Conservation (phyloP, 2,888 invertebrate genomes). For the Trissolcus japonicus region DNA sequence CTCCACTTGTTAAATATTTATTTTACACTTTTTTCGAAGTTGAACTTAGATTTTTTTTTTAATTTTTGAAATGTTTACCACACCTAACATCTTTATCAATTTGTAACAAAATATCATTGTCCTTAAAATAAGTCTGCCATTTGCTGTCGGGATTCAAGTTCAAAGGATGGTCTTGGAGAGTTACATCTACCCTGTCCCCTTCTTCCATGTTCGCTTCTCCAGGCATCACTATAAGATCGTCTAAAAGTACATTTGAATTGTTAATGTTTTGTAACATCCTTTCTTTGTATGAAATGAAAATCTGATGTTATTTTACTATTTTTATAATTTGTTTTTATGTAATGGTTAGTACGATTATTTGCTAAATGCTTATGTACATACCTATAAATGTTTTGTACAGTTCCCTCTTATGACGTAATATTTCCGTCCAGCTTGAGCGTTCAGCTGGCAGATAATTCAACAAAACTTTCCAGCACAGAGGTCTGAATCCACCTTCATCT, state of each 20-base stretch:
- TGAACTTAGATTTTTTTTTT: neutral
- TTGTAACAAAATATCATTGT: constrained; percentile 97
- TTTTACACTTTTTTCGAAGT: neutral
- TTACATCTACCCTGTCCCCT: constrained; percentile 79
- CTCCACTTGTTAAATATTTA: neutral
- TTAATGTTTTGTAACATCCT: neutral
- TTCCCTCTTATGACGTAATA: constrained; percentile 85
- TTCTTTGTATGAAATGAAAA: neutral
- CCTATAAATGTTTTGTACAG: constrained; percentile 90
- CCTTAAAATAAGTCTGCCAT: constrained; percentile 97
- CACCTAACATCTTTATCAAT: constrained; percentile 96
- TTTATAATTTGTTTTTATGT: neutral
- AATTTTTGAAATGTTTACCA: constrained; percentile 2
- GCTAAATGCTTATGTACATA: constrained; percentile 66
- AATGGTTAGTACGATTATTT: neutral
- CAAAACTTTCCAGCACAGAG: constrained; percentile 92
- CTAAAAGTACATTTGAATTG: constrained; percentile 74
- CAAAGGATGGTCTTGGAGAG: constrained; percentile 89
- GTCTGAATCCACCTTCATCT: constrained; percentile 88
- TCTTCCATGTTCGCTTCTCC: constrained; percentile 80
- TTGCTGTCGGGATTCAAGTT: constrained; percentile 96
- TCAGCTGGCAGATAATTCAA: constrained; percentile 89
- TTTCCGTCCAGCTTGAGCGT: constrained; percentile 82
- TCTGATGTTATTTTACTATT: neutral
- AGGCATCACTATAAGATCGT: constrained; percentile 92